Percentiles rank a stretch among this genome's conserved stretches.
These are phyloP conservation scores for Pterois miles DNA, from an alignment of 2,797 vertebrate species.

Conservation along the genomic window DNA sequence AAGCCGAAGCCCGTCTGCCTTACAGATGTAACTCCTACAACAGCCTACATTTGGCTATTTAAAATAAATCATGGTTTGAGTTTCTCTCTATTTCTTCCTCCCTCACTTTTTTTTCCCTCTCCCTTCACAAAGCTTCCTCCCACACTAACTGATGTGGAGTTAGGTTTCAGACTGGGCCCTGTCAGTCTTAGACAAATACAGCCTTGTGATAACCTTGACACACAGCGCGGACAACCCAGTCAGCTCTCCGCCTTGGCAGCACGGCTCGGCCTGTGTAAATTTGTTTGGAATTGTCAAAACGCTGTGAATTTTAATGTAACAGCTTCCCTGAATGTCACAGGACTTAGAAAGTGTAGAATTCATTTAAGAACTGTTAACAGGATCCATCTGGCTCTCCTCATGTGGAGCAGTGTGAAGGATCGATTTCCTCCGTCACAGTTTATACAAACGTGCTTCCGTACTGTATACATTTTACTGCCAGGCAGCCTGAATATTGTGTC, in stretches of 20 bases:
- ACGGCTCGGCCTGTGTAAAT: slow-evolving; percentile 50
- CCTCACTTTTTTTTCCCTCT: not conserved
- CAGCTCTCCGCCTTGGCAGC: slow-evolving; percentile 37
- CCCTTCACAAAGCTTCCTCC: slow-evolving; percentile 15
- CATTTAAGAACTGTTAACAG: slow-evolving; percentile 76
- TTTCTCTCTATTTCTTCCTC: slow-evolving; percentile 11
- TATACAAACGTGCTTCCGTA: slow-evolving; percentile 76
- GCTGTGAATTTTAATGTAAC: slow-evolving; percentile 69
- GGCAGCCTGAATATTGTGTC: slow-evolving; percentile 49
- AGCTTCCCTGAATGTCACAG: slow-evolving; percentile 68
- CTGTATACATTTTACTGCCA: slow-evolving; percentile 67
- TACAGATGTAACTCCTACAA: slow-evolving; percentile 22
- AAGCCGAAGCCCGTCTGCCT: slow-evolving; percentile 4
- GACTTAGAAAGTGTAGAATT: slow-evolving; percentile 73
- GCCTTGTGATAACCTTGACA: slow-evolving; percentile 74
- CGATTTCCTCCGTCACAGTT: slow-evolving; percentile 77
- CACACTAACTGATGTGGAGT: slow-evolving; percentile 45
- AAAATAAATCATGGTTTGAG: slow-evolving; percentile 53
- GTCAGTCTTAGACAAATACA: slow-evolving; percentile 62
- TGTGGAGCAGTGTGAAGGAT: slow-evolving; percentile 74
- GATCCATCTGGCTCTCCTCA: slow-evolving; percentile 77
- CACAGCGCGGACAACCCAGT: slow-evolving; percentile 53
- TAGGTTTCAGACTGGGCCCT: slow-evolving; percentile 53
- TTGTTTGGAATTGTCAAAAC: slow-evolving; percentile 80
- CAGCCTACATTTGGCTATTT: slow-evolving; percentile 32